Conservation (phyloP, 2,888 invertebrate species). For the Drosophila anomelani region DNA sequence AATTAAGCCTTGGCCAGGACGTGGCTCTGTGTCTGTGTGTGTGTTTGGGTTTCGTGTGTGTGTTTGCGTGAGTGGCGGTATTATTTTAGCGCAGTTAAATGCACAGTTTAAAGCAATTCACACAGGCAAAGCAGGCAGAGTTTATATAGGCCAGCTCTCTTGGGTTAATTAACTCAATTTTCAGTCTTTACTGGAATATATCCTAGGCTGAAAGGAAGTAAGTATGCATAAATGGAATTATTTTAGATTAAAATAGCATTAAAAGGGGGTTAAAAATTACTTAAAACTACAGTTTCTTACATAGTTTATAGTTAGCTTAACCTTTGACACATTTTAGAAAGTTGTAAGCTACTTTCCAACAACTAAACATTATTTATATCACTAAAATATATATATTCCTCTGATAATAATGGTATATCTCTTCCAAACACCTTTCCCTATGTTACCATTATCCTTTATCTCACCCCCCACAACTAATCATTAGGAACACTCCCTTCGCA, state of each 20-base stretch:
- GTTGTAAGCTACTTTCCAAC: background rate
- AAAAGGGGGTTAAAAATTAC: background rate
- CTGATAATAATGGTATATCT: background rate
- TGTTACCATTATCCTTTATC: constrained; percentile 28
- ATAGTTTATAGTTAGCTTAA: background rate
- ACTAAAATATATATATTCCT: background rate
- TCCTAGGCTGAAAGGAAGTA: background rate
- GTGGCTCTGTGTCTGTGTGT: constrained; percentile 11
- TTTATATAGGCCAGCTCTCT: background rate
- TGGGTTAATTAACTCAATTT: constrained; percentile 22
- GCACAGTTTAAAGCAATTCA: constrained; percentile 24
- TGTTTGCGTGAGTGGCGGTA: constrained; percentile 11
- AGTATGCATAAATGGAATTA: background rate
- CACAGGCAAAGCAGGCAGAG: background rate
- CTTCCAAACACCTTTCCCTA: background rate
- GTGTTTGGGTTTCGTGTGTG: constrained; percentile 1
- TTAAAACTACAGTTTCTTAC: no score
- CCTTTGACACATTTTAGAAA: background rate
- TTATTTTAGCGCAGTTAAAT: constrained; percentile 32
- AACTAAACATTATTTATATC: background rate
- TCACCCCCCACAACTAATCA: constrained; percentile 53
- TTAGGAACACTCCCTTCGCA: constrained; percentile 46
- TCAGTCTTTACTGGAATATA: background rate
- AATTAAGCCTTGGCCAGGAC: constrained; percentile 53
- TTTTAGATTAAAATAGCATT: background rate